Evolutionary conservation across 2,797 vertebrate species (phyloP), one percentile per base, ranked within the genome.

Genomic region (Meda fulgida): DNA sequence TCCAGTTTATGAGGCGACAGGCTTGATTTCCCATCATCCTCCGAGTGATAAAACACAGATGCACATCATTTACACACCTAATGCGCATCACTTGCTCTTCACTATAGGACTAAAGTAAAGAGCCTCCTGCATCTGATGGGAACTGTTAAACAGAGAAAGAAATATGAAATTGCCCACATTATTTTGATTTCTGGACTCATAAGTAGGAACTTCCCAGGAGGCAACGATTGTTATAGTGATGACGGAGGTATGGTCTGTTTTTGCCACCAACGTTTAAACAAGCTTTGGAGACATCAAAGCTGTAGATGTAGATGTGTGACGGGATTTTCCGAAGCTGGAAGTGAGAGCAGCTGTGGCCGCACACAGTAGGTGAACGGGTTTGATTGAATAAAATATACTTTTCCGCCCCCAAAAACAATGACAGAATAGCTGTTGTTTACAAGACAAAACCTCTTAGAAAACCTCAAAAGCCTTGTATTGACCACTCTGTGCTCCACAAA

Each of bases 211-310:
- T 66, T 51, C 29, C 78, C 78, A 31, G 78, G 26, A 79, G 60
- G 40, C 26, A 21, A 13, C 4, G 29, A 10, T 14, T 58, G 75
- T 40, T 77, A 58, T 3, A 2, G 75, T 21, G 29, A 80, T 80
- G 78, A 80, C 40, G 7, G 75, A 67, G 40, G 66, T 34, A 80
- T 66, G 51, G 40, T 51, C 77, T 66, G 40, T 51, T 80, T n/a
- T 51, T n/a, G 43, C 40, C 29, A 34, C 40, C 60, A 67, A 34
- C 0, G 4, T 80, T 66, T 66, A 48, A 80, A 66, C 60, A 51
- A 80, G 60, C 78, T 80, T 55, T 70, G 65, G 48, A 55, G 58
- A 79, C 26, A 65, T 65, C 55, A 70, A 70, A 55, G 65, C 79
- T 29, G 48, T 70, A 53, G 31, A 53, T 29, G 48, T 70, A 53